Evolutionary conservation across 2,888 invertebrate genomes (phyloP).

Genomic region (Nymphalis polychloros): DNA sequence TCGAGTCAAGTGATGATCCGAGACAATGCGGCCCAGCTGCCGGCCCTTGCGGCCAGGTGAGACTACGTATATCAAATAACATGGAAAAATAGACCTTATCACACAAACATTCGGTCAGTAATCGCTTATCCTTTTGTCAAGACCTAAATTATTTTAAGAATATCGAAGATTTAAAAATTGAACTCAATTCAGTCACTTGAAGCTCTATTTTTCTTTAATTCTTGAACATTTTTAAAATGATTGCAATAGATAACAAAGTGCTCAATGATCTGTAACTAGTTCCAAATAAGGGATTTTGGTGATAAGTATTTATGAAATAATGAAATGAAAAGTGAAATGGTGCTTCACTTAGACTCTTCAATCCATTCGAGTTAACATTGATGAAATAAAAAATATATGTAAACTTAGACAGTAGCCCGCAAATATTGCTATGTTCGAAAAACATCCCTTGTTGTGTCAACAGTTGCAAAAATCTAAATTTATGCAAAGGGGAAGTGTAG

Average conservation of each 20-base stretch:
- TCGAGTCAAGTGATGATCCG: conserved; percentile 77
- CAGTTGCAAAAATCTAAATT: conserved; percentile 67
- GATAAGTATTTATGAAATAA: conserved; percentile 3
- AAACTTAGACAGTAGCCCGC: too few species aligned
- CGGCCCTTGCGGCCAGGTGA: conserved; percentile 69
- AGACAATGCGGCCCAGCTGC: conserved; percentile 65
- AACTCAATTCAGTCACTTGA: conserved; percentile 51
- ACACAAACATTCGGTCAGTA: conserved; percentile 28
- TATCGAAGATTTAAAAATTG: conserved; percentile 50
- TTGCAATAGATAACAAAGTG: conserved; percentile 70
- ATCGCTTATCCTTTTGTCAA: conserved; percentile 11
- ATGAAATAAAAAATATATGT: background rate
- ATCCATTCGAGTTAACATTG: background rate
- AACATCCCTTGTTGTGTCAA: conserved; percentile 1
- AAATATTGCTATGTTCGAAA: background rate
- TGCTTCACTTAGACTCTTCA: background rate
- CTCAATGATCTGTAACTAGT: conserved; percentile 75
- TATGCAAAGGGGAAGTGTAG: conserved; percentile 79
- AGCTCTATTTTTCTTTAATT: conserved; percentile 49
- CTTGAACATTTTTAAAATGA: conserved; percentile 52
- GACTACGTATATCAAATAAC: conserved; percentile 39
- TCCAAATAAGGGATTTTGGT: conserved; percentile 49
- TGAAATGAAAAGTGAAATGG: conserved; percentile 2
- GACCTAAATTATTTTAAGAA: conserved; percentile 49
- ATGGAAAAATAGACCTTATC: conserved; percentile 47